Percentiles rank a stretch among this genome's conserved stretches.
These are phyloP conservation scores for Vimba vimba DNA, from an alignment of 2,113 vertebrate genomes.

Conservation along the genomic window DNA sequence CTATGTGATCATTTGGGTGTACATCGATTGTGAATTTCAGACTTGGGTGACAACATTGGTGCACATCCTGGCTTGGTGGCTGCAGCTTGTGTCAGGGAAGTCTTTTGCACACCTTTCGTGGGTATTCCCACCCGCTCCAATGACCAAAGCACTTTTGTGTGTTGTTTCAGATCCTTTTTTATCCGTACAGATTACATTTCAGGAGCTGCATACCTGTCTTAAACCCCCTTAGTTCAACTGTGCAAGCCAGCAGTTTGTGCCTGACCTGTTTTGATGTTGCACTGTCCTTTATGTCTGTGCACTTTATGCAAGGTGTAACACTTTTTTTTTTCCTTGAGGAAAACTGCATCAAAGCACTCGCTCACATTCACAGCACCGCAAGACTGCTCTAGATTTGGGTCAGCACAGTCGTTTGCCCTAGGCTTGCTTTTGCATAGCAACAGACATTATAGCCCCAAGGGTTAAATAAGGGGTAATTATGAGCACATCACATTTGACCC, in stretches of 20 bases:
- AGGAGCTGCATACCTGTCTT: neutral
- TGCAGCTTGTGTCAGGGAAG: neutral
- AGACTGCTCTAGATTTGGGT: slow-evolving; percentile 68
- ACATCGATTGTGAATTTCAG: neutral
- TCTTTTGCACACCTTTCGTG: neutral
- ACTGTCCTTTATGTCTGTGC: slow-evolving; percentile 10
- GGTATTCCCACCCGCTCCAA: neutral
- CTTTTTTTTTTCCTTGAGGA: slow-evolving; percentile 57
- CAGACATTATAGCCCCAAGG: slow-evolving; percentile 56
- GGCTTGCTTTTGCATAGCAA: slow-evolving; percentile 62
- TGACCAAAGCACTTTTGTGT: neutral
- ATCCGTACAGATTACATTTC: neutral
- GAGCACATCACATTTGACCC: slow-evolving; percentile 9
- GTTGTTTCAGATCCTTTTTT: neutral
- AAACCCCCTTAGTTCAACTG: neutral
- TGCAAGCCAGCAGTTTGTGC: neutral
- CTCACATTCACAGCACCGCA: slow-evolving; percentile 58
- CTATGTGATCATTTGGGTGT: neutral
- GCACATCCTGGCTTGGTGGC: neutral
- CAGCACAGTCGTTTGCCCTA: slow-evolving; percentile 56
- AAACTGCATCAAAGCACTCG: slow-evolving; percentile 43
- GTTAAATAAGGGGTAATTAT: slow-evolving; percentile 45
- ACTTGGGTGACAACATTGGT: neutral
- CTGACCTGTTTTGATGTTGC: slow-evolving; percentile 27
- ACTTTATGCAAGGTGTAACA: slow-evolving; percentile 34